Evolutionary conservation across 2,888 invertebrate species (phyloP), one percentile per base, ranked within the genome.

Genomic region (Meiosimyza decipiens): DNA sequence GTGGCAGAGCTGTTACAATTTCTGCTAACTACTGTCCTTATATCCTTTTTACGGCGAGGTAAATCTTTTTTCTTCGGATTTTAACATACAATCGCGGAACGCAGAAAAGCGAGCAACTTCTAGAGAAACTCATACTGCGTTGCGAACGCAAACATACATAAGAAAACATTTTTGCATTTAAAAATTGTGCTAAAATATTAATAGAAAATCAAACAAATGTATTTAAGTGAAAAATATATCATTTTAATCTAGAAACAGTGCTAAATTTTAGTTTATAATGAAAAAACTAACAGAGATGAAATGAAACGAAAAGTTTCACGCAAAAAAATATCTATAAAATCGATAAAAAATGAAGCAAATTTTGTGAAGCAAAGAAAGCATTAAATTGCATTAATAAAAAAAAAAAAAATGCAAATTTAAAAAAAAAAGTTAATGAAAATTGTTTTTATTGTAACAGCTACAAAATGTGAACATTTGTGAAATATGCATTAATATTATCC

Each of bases 11-110:
- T 59, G 52, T 59, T 33, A 55, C 40, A 55, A 68, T 72, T 73
- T 62, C 64, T 51, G 67, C 18, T 67, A 67, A 54, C 47, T 54
- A 50, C 49, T 66, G 62, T 69, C 69, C 63, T 66, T 72, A 68
- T 75, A 68, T 75, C 67, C 65, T 65, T 66, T 60, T 57, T 50
- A 15, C 13, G 47, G 18, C 50, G 76, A 79, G 77, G 77, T 76
- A 40, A 6, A 40, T 9, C 9, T 40, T 7, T 28, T 75, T 77
- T 77, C 69, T 65, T 72, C 75, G 75, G 73, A 76, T 40, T 40
- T 75, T 79, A 80, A 73, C 77, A 81, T 74, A 77, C 75, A 79
- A 79, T 77, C 73, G 73, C 67, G 72, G 54, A 66, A 73, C 51
- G 22, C 50, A 33, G 51, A 65, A 71, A 70, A 59, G 66, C 71